phyloP scores from a whole-genome alignment of 2,888 invertebrate genomes.

The Lycaena phlaeas region DNA sequence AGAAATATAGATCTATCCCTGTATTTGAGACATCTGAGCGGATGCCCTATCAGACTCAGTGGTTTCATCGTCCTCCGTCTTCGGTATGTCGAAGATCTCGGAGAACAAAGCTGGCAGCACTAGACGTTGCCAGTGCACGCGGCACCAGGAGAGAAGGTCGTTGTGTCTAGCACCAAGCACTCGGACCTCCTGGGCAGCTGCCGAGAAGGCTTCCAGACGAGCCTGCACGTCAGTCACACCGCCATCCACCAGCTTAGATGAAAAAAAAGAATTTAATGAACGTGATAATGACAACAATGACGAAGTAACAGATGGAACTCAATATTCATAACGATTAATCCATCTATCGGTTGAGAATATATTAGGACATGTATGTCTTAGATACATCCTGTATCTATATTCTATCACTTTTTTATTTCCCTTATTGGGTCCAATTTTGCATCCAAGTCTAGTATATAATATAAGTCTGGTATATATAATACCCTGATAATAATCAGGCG shows the following conservation, averaged over 20 bases:
- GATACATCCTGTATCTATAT: too few species aligned
- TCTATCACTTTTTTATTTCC: too few species aligned
- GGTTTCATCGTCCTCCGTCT: conserved; percentile 34
- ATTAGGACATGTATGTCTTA: too few species aligned
- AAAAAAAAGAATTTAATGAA: neutral
- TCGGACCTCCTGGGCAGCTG: conserved; percentile 77
- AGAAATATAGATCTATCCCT: conserved; percentile 10
- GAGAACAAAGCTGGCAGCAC: conserved; percentile 94
- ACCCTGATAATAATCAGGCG: too few species aligned
- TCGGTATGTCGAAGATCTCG: conserved; percentile 97
- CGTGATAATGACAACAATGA: too few species aligned
- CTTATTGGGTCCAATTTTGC: too few species aligned
- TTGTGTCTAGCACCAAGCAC: conserved; percentile 87
- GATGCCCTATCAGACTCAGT: conserved; percentile 22
- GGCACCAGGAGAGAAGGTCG: conserved; percentile 91
- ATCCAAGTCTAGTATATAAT: too few species aligned
- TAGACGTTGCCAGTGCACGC: conserved; percentile 88
- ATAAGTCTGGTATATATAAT: too few species aligned
- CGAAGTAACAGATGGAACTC: too few species aligned
- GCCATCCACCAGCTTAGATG: conserved; percentile 19
- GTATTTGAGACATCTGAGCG: conserved; percentile 15
- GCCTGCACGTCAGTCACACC: conserved; percentile 25
- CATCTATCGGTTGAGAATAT: too few species aligned
- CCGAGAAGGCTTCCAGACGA: conserved; percentile 38
- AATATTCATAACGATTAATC: too few species aligned